Evolutionary conservation across 1,140 invertebrate species (phyloP).

Genomic region (Heliconius hewitsoni): DNA sequence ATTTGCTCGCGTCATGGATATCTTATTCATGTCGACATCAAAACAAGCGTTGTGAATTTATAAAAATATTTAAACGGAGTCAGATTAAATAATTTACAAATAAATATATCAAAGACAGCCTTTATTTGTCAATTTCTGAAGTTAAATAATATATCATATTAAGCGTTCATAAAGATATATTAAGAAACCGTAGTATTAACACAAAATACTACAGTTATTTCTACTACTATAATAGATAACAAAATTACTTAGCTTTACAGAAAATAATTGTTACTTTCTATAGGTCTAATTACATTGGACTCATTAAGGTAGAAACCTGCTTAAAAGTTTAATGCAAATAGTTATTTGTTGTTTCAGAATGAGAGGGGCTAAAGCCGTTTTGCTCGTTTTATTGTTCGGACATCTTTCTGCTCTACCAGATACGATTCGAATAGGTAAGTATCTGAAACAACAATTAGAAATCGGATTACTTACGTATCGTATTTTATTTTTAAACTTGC

Average conservation of each 20-base stretch:
- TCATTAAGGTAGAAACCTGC: slow-evolving; percentile 10
- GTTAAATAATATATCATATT: neutral
- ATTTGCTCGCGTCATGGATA: slow-evolving; percentile 20
- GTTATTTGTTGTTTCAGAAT: slow-evolving; percentile 68
- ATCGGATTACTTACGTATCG: neutral
- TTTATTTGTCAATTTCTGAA: neutral
- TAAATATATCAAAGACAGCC: neutral
- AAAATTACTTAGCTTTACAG: neutral
- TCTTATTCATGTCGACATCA: slow-evolving; percentile 24
- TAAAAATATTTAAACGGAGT: slow-evolving; percentile 10
- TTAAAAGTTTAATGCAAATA: slow-evolving; percentile 38
- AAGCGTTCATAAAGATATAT: neutral
- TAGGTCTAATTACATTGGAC: neutral
- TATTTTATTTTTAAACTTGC: neutral
- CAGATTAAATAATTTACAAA: neutral
- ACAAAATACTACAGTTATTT: neutral
- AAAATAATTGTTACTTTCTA: neutral
- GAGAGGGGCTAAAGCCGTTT: slow-evolving; percentile 64
- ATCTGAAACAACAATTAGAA: neutral
- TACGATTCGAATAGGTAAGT: slow-evolving; percentile 78
- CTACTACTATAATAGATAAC: neutral
- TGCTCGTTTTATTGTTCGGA: slow-evolving; percentile 70
- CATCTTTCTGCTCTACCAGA: slow-evolving; percentile 77
- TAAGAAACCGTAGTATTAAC: neutral
- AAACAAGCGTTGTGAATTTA: slow-evolving; percentile 12